Conservation (phyloP, 2,888 invertebrate genomes). For the Morpho achilles region DNA sequence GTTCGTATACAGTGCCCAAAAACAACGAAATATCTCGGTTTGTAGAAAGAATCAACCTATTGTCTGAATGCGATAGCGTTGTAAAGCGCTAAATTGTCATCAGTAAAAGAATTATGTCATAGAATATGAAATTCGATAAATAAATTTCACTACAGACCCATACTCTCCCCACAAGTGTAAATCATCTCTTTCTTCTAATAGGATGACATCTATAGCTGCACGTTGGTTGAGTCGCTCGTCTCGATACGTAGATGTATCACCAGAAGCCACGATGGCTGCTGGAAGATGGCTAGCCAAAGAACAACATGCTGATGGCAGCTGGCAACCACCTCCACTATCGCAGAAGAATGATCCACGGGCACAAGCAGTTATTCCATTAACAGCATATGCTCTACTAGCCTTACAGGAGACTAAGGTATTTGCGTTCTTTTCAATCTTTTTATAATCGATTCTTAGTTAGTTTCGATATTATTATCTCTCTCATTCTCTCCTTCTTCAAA, state of each 20-base stretch:
- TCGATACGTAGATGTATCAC: constrained; percentile 55
- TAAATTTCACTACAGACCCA: no score
- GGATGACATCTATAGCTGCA: constrained; percentile 64
- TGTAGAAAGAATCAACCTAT: no score
- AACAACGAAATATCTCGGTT: no score
- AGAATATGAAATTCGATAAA: no score
- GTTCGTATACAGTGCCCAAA: no score
- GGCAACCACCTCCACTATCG: constrained; percentile 80
- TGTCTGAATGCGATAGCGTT: no score
- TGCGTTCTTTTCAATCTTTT: no score
- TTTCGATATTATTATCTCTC: no score
- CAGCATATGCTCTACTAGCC: constrained; percentile 89
- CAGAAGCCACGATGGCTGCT: constrained; percentile 66
- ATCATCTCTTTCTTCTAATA: constrained; percentile 24
- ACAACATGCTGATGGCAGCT: constrained; percentile 87
- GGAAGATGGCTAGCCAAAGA: constrained; percentile 86
- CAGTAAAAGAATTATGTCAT: no score
- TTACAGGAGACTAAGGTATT: constrained; percentile 82
- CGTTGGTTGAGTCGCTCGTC: constrained; percentile 64
- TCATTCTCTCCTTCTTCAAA: no score
- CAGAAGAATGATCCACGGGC: constrained; percentile 74
- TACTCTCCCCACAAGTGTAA: neutral
- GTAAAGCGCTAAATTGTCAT: no score
- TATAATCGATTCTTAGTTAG: no score
- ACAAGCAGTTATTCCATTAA: constrained; percentile 80